Evolutionary conservation across 2,888 invertebrate species (phyloP).

Genomic region (Lathronympha strigana): DNA sequence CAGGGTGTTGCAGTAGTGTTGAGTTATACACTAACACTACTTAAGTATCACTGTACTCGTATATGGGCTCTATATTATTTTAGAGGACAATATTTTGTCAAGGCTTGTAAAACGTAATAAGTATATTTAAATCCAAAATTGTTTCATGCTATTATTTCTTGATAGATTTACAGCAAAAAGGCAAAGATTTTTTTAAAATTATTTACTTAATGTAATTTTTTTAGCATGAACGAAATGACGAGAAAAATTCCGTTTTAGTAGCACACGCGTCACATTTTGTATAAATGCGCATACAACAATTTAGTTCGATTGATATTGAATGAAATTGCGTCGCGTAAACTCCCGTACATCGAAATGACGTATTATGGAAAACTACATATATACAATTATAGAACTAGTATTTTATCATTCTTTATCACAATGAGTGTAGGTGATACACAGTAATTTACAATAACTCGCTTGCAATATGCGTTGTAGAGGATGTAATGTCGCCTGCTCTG

Average conservation of each 20-base stretch:
- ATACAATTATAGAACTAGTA: not conserved
- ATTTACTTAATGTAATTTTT: too few species aligned
- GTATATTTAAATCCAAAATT: too few species aligned
- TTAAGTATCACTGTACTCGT: not conserved
- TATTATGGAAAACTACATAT: not conserved
- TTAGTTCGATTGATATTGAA: constrained; percentile 66
- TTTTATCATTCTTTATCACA: not conserved
- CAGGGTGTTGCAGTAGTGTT: constrained; percentile 28
- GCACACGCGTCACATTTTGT: constrained; percentile 59
- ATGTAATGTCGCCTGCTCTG: too few species aligned
- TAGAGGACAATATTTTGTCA: too few species aligned
- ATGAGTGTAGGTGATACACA: too few species aligned
- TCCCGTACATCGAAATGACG: not conserved
- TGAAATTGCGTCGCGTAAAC: constrained; percentile 55
- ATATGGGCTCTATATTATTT: not conserved
- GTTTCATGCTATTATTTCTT: too few species aligned
- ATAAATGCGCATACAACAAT: constrained; percentile 74
- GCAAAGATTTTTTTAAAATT: too few species aligned
- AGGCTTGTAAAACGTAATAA: too few species aligned
- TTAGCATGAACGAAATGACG: too few species aligned
- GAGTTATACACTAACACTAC: not conserved
- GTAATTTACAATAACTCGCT: too few species aligned
- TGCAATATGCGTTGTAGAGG: too few species aligned
- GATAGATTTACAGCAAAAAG: too few species aligned
- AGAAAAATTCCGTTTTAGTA: constrained; percentile 31